Conservation (phyloP, 2,113 vertebrate species). For the Thinocorus orbignyianus region DNA sequence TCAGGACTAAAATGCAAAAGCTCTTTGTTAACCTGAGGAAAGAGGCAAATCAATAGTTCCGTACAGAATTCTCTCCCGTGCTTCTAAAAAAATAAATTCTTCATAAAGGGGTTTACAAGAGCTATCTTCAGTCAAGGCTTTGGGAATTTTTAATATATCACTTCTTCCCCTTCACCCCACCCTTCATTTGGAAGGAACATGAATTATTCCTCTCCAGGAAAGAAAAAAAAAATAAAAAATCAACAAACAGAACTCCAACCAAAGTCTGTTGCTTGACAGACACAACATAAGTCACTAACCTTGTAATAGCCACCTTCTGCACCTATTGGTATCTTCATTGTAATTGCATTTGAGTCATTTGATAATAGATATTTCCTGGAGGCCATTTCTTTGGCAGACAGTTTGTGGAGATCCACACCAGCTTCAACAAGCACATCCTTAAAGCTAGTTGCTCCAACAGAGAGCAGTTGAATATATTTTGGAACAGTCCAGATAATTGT, state of each 20-base stretch:
- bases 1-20: not conserved
- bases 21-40: not conserved
- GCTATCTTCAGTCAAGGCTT: not conserved
- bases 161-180: not conserved
- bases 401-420: constrained; percentile 76
- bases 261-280: not conserved
- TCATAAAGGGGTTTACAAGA: not conserved
- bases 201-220: not conserved
- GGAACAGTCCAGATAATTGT: constrained; percentile 83
- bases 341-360: constrained; percentile 40
- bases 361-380: constrained; percentile 68
- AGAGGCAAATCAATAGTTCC: not conserved
- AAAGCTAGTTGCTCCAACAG: constrained; percentile 40
- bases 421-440: constrained; percentile 70
- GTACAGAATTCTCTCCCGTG: not conserved
- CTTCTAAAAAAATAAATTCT: not conserved
- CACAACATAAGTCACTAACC: constrained; percentile 44
- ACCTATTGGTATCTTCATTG: constrained; percentile 78
- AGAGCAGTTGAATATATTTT: constrained; percentile 58
- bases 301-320: constrained; percentile 81
- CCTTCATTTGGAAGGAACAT: not conserved
- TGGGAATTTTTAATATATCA: not conserved
- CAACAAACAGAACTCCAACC: too few species aligned
- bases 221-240: too few species aligned
- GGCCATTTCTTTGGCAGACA: constrained; percentile 60